Conservation (phyloP, 2,113 vertebrate species). For the Todiramphus saurophagus region DNA sequence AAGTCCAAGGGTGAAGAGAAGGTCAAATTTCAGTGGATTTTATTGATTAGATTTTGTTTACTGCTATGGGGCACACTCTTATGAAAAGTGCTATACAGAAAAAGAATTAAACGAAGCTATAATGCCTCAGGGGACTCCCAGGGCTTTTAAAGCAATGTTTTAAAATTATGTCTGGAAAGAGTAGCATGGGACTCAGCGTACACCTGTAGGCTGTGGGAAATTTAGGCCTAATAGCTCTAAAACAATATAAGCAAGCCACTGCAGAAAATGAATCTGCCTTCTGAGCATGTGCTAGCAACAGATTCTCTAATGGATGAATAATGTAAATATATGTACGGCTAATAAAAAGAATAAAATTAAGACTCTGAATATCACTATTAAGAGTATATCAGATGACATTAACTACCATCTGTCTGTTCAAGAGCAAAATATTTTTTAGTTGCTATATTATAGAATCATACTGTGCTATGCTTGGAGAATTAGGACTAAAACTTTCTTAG, state of each 20-base stretch:
- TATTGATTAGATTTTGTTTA: constrained; percentile 58
- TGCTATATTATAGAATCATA: background rate
- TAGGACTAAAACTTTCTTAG: background rate
- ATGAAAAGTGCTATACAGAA: background rate
- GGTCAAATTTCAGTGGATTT: constrained; percentile 53
- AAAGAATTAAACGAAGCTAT: constrained; percentile 24
- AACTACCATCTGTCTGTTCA: background rate
- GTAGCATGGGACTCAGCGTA: background rate
- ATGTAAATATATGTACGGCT: background rate
- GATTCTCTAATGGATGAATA: background rate
- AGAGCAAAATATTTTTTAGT: background rate
- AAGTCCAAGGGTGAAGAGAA: constrained; percentile 36
- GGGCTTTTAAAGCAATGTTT: constrained; percentile 56
- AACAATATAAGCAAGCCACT: background rate
- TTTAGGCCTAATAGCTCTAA: background rate
- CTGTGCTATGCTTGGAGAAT: background rate
- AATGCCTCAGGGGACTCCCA: constrained; percentile 32
- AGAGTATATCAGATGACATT: background rate
- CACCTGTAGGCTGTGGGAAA: constrained; percentile 22
- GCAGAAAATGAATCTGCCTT: constrained; percentile 1
- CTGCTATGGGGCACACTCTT: background rate
- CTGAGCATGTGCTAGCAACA: background rate
- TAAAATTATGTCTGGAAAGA: constrained; percentile 36
- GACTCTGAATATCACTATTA: background rate
- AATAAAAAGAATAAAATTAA: constrained; percentile 12